Evolutionary conservation across 2,888 invertebrate genomes (phyloP), one percentile per base, ranked within the genome.

Genomic region (Hypomecis punctinalis): DNA sequence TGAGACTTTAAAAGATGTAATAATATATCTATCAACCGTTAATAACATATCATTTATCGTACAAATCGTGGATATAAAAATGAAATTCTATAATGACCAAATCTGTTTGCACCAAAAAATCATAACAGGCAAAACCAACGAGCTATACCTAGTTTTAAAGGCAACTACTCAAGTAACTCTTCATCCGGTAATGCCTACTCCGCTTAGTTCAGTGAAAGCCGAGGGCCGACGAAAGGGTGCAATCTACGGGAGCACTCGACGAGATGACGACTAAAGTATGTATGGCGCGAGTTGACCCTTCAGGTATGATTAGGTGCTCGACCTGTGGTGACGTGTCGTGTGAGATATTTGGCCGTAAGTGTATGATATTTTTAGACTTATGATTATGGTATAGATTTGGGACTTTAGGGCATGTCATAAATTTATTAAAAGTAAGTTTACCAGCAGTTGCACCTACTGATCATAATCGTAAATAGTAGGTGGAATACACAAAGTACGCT

Each of bases 191-290:
- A 56, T 57, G 51, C 62, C 54, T 61, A 54, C 63, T 51, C 51
- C 51, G 63, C 63, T 66, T 58, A 66, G 57, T 58, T 64, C 62
- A 56, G 66, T 57, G 8, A 65, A 65, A 65, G 53, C 37, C 40
- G 48, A 65, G 71, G 67, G 62, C 37, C 57, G 13, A 36, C 36
- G 55, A 69, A 69, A 70, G 68, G 63, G 66, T 66, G 72, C 62
- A 72, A 72, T 72, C 72, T 70, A 60, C 72, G 63, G 6, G 56
- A 61, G 63, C 60, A 66, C 72, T 70, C 57, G 59, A 70, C 62
- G 48, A 51, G 70, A 68, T 66, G 72, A 69, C 60, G 63, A 59
- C 49, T 53, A 63, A 68, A 65, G 69, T 60, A 61, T 54, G 60
- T 48, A 60, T 54, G 63, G 63, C 33, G 60, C 5, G 9, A 42